These are phyloP conservation scores for Diloba caeruleocephala DNA, from an alignment of 2,888 invertebrate species.

Conservation along the genomic window DNA sequence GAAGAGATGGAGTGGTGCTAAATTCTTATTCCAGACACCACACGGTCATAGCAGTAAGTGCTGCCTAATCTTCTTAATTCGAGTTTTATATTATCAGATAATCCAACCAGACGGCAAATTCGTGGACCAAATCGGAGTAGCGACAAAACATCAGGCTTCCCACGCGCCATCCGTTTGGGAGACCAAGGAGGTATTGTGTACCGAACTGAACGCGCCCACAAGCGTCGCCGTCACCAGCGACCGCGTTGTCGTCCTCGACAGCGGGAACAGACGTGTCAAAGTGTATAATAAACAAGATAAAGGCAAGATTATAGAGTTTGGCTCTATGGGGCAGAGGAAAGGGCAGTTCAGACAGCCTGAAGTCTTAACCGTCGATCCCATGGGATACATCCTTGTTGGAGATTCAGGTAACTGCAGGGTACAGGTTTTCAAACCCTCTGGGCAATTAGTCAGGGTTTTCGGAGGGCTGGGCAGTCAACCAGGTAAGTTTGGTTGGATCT, in stretches of 20 bases:
- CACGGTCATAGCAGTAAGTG: too few species aligned
- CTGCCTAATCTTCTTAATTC: slow-evolving; percentile 12
- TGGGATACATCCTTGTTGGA: slow-evolving; percentile 93
- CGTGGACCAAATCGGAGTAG: slow-evolving; percentile 90
- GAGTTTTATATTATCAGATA: slow-evolving; percentile 64
- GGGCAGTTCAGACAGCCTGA: slow-evolving; percentile 93
- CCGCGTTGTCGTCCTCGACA: slow-evolving; percentile 90
- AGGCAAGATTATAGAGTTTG: slow-evolving; percentile 90
- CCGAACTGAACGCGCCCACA: slow-evolving; percentile 92
- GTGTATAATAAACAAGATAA: slow-evolving; percentile 87
- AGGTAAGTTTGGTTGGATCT: slow-evolving; percentile 91
- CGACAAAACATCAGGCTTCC: slow-evolving; percentile 68
- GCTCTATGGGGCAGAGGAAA: slow-evolving; percentile 90
- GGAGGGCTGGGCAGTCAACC: slow-evolving; percentile 86
- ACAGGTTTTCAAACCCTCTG: slow-evolving; percentile 93
- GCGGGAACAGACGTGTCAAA: slow-evolving; percentile 92
- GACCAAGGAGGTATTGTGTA: slow-evolving; percentile 73
- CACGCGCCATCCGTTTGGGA: slow-evolving; percentile 75
- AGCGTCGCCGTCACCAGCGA: slow-evolving; percentile 90
- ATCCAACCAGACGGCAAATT: slow-evolving; percentile 89
- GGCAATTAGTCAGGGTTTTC: slow-evolving; percentile 91
- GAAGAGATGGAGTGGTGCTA: too few species aligned
- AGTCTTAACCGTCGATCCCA: slow-evolving; percentile 91
- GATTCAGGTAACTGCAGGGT: slow-evolving; percentile 94
- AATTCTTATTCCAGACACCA: too few species aligned